Percentiles rank a stretch among this genome's conserved stretches.
phyloP scores from a whole-genome alignment of 2,888 invertebrate species.

The Halictus ligatus region DNA sequence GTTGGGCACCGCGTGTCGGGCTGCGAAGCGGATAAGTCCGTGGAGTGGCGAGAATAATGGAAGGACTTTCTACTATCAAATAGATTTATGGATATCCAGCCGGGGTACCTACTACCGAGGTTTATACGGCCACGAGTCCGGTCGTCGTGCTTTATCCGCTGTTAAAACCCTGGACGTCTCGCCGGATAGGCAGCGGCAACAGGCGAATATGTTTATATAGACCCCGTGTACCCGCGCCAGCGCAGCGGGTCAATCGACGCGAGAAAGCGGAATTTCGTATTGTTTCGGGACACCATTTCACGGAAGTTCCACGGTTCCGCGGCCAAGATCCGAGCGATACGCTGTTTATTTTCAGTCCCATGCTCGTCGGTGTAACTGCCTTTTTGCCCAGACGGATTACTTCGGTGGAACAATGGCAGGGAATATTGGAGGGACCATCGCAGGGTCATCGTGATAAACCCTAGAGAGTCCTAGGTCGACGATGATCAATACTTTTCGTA shows the following conservation, averaged over 20 bases:
- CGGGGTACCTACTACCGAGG: constrained; percentile 72
- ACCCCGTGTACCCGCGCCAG: constrained; percentile 3
- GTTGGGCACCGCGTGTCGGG: constrained; percentile 65
- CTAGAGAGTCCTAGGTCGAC: constrained; percentile 55
- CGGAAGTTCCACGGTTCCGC: constrained; percentile 45
- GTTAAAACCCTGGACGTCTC: constrained; percentile 68
- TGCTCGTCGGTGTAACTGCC: constrained; percentile 2
- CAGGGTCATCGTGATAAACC: constrained; percentile 64
- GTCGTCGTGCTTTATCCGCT: constrained; percentile 69
- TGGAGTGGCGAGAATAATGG: constrained; percentile 79
- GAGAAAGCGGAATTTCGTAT: constrained; percentile 63
- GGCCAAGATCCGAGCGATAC: constrained; percentile 48
- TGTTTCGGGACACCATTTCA: constrained; percentile 63
- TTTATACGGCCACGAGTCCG: constrained; percentile 66
- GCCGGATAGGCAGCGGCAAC: constrained; percentile 60
- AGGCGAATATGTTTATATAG: constrained; percentile 66
- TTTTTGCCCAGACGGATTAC: constrained; percentile 51
- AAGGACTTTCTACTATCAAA: constrained; percentile 83
- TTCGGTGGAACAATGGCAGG: constrained; percentile 55
- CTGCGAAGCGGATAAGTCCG: constrained; percentile 74
- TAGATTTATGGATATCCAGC: constrained; percentile 83
- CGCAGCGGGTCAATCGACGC: constrained; percentile 44
- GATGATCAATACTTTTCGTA: constrained; percentile 67
- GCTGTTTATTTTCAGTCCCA: constrained; percentile 44
- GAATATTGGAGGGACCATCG: constrained; percentile 45